Percentiles rank a stretch among this genome's conserved stretches.
These are phyloP conservation scores for Pseudomugil gertrudae DNA, from an alignment of 2,797 vertebrate genomes.

Conservation along the genomic window DNA sequence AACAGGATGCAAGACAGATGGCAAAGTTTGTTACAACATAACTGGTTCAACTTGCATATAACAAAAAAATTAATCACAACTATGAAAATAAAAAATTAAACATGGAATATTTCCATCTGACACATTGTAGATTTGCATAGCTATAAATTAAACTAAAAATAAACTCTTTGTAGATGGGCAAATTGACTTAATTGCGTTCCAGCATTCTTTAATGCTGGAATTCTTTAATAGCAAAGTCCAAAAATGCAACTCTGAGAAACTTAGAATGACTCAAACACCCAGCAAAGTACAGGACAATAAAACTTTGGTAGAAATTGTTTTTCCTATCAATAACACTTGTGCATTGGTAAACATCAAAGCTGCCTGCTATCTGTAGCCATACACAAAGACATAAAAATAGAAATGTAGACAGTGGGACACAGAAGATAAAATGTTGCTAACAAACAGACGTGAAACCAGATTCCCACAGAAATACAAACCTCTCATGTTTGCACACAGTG, in stretches of 20 bases:
- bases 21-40: neutral
- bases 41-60: neutral
- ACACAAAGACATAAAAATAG: slow-evolving; percentile 37
- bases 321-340: slow-evolving; percentile 29
- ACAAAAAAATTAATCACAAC: neutral
- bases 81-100: neutral
- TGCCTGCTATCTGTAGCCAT: slow-evolving; percentile 15
- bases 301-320: slow-evolving; percentile 38
- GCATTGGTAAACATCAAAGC: slow-evolving; percentile 53
- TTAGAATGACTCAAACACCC: slow-evolving; percentile 19
- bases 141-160: neutral
- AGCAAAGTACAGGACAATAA: slow-evolving; percentile 1
- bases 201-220: neutral
- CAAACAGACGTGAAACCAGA: slow-evolving; percentile 16
- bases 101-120: no score
- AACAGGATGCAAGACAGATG: no score
- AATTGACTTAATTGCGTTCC: neutral
- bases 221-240: neutral
- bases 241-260: neutral
- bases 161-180: neutral
- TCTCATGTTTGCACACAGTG: slow-evolving; percentile 38
- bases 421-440: slow-evolving; percentile 48
- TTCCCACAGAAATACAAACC: slow-evolving; percentile 30
- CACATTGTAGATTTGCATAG: neutral
- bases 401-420: slow-evolving; percentile 26